Evolutionary conservation across 2,888 invertebrate species (phyloP), one percentile per base, ranked within the genome.

Genomic region (Dasysyrphus albostriatus): DNA sequence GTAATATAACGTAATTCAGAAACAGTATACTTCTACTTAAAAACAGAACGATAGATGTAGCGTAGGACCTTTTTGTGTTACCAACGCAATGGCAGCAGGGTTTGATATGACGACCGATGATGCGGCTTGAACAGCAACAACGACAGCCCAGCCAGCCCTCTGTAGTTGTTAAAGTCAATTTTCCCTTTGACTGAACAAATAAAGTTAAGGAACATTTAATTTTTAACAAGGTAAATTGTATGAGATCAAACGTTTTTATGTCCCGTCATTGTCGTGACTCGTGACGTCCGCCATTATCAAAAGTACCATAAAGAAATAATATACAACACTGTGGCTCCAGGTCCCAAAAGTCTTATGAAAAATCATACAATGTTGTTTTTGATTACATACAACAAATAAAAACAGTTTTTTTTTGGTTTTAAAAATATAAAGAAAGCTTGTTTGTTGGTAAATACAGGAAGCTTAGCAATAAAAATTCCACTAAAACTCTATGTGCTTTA

Each of bases 181-280:
- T 81, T 85, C 81, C 73, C 77, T 77, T 85, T 81, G 81, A 74
- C 67, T 81, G 74, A 85, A 78, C 81, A 85, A 85, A 85, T 78
- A 85, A 81, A 77, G 77, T 85, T 85, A 81, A 58, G 85, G 77
- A 81, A 81, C 81, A 85, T 85, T 85, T 74, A 85, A 81, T 81
- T 85, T 85, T 85, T 85, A 85, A 85, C 85, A 85, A 85, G 85
- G 82, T 85, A 76, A 69, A 80, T 73, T 75, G 70, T 69, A 54
- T 7, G 34, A 81, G 77, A 81, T 85, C 85, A 85, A 85, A 85
- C 74, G 77, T 58, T 81, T 85, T 81, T 76, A 63, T 61, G 69
- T 56, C 74, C 56, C 69, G 61, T 47, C n/a, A 32, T 29, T n/a
- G 44, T 61, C 51, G 24, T 10, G 12, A 3, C n/a, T n/a, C n/a